Evolutionary conservation across 1,140 invertebrate species (phyloP).

Genomic region (Portunus trituberculatus): DNA sequence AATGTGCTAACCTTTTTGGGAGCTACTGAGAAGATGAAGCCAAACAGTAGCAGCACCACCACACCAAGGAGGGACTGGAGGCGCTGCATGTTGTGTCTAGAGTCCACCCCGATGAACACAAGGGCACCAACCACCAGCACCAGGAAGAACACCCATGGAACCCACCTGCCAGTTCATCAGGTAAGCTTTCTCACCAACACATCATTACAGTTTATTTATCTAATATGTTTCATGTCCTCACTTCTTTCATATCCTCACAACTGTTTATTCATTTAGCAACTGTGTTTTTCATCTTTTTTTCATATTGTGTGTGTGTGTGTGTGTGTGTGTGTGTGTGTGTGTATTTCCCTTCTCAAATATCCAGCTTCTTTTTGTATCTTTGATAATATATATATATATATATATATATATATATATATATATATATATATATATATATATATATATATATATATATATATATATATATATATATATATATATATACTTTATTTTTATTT

Average conservation of each 20-base stretch:
- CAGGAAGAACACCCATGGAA: slow-evolving; percentile 21
- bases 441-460: too few species aligned
- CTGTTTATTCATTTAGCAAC: not conserved
- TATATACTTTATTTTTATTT: too few species aligned
- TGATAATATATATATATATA: too few species aligned
- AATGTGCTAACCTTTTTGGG: slow-evolving; percentile 81
- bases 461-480: too few species aligned
- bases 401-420: too few species aligned
- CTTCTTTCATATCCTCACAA: not conserved
- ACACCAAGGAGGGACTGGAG: slow-evolving; percentile 86
- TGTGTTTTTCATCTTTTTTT: not conserved
- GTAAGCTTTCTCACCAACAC: too few species aligned
- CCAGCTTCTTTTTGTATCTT: too few species aligned
- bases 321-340: not conserved
- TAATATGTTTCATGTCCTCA: not conserved
- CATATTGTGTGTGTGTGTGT: not conserved
- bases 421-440: too few species aligned
- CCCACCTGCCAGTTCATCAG: not conserved
- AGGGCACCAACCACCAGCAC: slow-evolving; percentile 79
- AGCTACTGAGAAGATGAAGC: slow-evolving; percentile 84
- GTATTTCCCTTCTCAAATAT: too few species aligned
- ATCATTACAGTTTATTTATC: not conserved
- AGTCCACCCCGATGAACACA: slow-evolving; percentile 83
- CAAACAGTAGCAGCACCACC: slow-evolving; percentile 81
- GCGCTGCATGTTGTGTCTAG: slow-evolving; percentile 78